Evolutionary conservation across 2,888 invertebrate species (phyloP), one percentile per base, ranked within the genome.

Genomic region (Drosophila kuntzei): DNA sequence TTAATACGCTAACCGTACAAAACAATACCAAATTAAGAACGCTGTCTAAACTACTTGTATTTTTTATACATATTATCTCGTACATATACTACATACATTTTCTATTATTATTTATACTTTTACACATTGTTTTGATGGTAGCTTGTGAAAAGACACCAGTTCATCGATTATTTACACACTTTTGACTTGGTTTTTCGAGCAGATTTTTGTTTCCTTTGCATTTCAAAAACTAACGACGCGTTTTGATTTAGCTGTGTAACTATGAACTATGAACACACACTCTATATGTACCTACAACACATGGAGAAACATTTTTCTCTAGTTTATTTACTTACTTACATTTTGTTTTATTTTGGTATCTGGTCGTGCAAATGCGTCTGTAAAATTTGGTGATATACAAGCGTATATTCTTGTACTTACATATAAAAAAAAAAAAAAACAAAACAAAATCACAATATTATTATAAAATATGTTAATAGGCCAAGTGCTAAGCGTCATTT

Each of bases 101-200:
- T 63, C 16, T 60, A 32, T 58, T 49, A 25, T 16, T 49, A 43
- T 43, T 50, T 59, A 69, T 46, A 71, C 34, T 63, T 71, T 62
- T 53, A 18, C 68, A 49, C n/a, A n/a, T n/a, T n/a, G n/a, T 60
- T 54, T 84, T 68, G 57, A 74, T 89, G 79, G 83, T 89, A 89
- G 89, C 73, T 84, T 89, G 81, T 79, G 63, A 81, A 69, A 60
- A 84, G 66, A 87, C 79, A 81, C 74, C 74, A 59, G 53, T 71
- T 79, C 44, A 50, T 36, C 18, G 14, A 32, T 41, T 58, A 36
- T 74, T 68, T 64, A 75, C 59, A 76, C 57, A 49, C 16, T 67
- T 60, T 68, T 82, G 82, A 87, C 87, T 71, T 81, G 80, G 80
- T 86, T 81, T 81, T 71, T 71, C 71, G 66, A 88, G 62, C 75